Percentiles rank a stretch among this genome's conserved stretches.
phyloP scores from a whole-genome alignment of 2,888 invertebrate genomes.

The Pandemis heparana region DNA sequence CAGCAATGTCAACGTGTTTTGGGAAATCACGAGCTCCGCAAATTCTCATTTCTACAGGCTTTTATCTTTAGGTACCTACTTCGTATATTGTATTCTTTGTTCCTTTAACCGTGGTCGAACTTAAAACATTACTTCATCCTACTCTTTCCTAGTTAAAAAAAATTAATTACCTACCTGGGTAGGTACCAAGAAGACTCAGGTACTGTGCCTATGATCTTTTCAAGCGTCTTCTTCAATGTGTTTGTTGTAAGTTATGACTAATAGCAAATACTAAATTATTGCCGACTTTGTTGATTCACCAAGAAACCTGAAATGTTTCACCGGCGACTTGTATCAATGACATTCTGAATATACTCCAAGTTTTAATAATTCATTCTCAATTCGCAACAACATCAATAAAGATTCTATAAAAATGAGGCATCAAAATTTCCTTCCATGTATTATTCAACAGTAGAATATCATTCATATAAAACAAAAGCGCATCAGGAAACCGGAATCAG shows the following conservation, averaged over 20 bases:
- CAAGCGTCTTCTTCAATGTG: too few relatives aligned
- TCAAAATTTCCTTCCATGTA: conserved; percentile 1
- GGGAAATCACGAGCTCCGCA: neutral
- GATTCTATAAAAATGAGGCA: neutral
- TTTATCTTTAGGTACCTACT: too few relatives aligned
- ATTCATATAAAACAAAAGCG: conserved; percentile 29
- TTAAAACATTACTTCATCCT: too few relatives aligned
- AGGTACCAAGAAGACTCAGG: too few relatives aligned
- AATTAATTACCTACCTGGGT: too few relatives aligned
- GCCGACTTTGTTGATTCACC: neutral
- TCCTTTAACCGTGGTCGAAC: too few relatives aligned
- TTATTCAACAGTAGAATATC: conserved; percentile 18
- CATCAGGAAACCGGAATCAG: conserved; percentile 11
- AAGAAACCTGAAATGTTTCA: neutral
- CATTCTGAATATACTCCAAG: neutral
- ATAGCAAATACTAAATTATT: neutral
- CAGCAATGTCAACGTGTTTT: neutral
- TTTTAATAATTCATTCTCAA: conserved; percentile 9
- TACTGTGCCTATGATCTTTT: too few relatives aligned
- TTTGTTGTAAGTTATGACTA: too few relatives aligned
- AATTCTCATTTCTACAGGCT: neutral
- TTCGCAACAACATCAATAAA: conserved; percentile 4
- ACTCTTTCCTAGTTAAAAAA: too few relatives aligned
- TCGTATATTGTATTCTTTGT: too few relatives aligned
- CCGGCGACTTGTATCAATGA: neutral